phyloP scores from a whole-genome alignment of 2,113 vertebrate genomes.

The Melanerpes formicivorus region DNA sequence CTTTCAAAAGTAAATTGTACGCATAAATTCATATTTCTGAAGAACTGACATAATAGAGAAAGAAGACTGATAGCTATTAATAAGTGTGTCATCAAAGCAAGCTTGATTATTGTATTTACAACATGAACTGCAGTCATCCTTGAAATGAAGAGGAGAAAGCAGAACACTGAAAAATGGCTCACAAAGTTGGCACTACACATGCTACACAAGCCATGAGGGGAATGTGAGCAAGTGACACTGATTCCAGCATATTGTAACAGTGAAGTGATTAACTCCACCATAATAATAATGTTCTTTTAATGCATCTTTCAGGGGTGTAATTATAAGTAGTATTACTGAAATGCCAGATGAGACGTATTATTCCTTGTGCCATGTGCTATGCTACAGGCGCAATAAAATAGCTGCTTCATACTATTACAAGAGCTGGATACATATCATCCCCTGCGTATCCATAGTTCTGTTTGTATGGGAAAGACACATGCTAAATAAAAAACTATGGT shows the following conservation, averaged over 20 bases:
- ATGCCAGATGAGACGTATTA: slow-evolving; percentile 43
- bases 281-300: slow-evolving; percentile 43
- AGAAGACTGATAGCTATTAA: neutral
- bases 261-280: slow-evolving; percentile 18
- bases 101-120: neutral
- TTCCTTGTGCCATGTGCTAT: neutral
- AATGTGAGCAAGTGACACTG: neutral
- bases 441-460: neutral
- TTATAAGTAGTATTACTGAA: slow-evolving; percentile 39
- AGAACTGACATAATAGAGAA: neutral
- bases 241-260: neutral
- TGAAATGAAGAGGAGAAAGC: neutral
- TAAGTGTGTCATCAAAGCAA: neutral
- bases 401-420: neutral
- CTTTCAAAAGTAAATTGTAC: neutral
- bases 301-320: slow-evolving; percentile 24
- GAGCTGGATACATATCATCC: neutral
- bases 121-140: neutral
- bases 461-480: neutral
- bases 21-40: neutral
- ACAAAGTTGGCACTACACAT: neutral
- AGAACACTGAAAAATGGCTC: neutral
- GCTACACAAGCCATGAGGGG: neutral
- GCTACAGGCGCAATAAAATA: neutral
- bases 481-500: neutral